These are phyloP conservation scores for Drosophila atripex DNA, from an alignment of 2,888 invertebrate species.

Conservation along the genomic window DNA sequence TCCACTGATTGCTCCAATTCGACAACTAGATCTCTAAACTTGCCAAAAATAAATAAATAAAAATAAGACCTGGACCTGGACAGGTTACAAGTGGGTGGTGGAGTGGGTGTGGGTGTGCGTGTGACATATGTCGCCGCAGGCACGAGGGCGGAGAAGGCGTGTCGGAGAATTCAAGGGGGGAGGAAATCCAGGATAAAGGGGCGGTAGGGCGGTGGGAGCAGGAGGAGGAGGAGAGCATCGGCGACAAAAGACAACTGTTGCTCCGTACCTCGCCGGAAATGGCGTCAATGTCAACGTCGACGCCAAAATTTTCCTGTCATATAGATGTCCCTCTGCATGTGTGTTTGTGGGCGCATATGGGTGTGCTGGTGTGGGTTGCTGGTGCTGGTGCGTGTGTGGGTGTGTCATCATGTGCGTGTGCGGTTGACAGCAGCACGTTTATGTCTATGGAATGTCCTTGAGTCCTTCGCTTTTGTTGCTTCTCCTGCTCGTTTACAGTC, in stretches of 20 bases:
- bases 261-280: conserved; percentile 71
- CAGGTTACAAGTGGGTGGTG: conserved; percentile 20
- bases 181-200: neutral
- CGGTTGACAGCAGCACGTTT: conserved; percentile 73
- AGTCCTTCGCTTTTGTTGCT: conserved; percentile 47
- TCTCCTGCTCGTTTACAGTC: conserved; percentile 78
- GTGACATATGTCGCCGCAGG: conserved; percentile 69
- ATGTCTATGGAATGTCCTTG: conserved; percentile 61
- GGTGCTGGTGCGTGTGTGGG: conserved; percentile 23
- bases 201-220: neutral
- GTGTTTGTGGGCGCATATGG: conserved; percentile 18
- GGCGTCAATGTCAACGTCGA: conserved; percentile 76
- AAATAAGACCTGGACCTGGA: conserved; percentile 11
- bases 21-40: conserved; percentile 31
- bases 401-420: conserved; percentile 69
- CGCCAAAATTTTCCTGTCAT: conserved; percentile 68
- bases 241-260: conserved; percentile 67
- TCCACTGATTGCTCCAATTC: conserved; percentile 11
- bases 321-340: conserved; percentile 35
- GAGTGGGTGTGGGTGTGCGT: conserved; percentile 34
- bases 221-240: conserved; percentile 24
- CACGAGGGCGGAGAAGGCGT: neutral
- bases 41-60: conserved; percentile 14
- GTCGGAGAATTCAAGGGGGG: neutral
- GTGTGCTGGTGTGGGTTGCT: conserved; percentile 24